Evolutionary conservation across 2,797 vertebrate genomes (phyloP).

Genomic region (Melanogrammus aeglefinus): DNA sequence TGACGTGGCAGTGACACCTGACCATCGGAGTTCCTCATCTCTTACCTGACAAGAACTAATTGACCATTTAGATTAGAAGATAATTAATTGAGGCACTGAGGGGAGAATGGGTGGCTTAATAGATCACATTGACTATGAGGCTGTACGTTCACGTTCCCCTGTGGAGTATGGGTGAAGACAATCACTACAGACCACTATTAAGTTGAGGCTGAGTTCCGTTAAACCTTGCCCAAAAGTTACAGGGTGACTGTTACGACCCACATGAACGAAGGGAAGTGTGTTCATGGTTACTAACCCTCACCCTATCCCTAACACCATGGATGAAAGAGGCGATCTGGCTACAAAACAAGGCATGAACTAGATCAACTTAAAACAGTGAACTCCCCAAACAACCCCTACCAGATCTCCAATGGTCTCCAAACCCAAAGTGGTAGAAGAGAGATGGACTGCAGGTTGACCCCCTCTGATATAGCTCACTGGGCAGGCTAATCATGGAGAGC

Average conservation of each 20-base stretch:
- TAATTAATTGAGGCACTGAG: conserved; percentile 52
- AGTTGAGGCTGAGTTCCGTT: neutral
- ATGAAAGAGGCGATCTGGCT: neutral
- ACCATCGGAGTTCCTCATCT: neutral
- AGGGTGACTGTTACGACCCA: neutral
- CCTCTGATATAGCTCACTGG: neutral
- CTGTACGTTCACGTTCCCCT: conserved; percentile 15
- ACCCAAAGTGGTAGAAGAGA: too few relatives aligned
- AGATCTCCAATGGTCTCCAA: too few relatives aligned
- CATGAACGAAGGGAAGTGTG: neutral
- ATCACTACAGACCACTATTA: neutral
- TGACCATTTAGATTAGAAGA: conserved; percentile 32
- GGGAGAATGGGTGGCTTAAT: conserved; percentile 51
- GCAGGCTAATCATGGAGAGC: neutral
- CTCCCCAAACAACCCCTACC: too few relatives aligned
- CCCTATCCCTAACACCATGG: too few relatives aligned
- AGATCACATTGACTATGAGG: conserved; percentile 25
- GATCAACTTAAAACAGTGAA: neutral
- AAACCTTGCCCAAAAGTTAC: neutral
- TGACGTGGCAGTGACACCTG: neutral
- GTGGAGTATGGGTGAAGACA: conserved; percentile 10
- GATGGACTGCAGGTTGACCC: too few relatives aligned
- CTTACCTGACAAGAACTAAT: conserved; percentile 2
- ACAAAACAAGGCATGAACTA: neutral
- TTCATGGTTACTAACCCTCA: neutral